Base-by-base conservation (phyloP, 92 coral and sea anemone genomes). In the Virgularia gustaviana region DNA sequence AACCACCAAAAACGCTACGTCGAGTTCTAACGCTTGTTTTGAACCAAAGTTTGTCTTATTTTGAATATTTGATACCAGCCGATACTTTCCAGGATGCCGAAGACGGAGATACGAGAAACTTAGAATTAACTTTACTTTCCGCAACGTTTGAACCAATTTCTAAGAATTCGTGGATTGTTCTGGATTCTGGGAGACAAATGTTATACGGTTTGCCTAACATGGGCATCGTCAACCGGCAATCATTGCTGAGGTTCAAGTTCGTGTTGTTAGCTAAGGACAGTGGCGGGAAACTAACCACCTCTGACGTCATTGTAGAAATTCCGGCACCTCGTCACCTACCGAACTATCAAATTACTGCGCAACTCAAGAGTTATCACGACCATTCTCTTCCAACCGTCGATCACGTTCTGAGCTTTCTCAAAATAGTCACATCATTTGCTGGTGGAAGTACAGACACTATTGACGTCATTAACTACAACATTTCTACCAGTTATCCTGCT, bases 181-280 rank as follows among this genome's bases (percentile, higher is more conserved):
- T 78, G 33, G 65, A 78, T 19, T 15, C 67, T 32, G 49, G 51
- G 39, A 61, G 22, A 7, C 86, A 85, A 53, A 59, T 42, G 47
- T 59, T 82, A 2, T 73, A 65, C 49, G 85, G 83, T 36, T 67
- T 78, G 38, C 65, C 70, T 42, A 37, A 53, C 57, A 33, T 33
- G 33, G 59, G 10, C 43, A 41, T 41, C 18, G 22, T 36, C 39
- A 36, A 31, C 18, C 24, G 61, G 23, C 76, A 78, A 51, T 70
- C 76, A n/a, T 1, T 38, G 27, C 49, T 13, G 15, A 64, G 82
- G 36, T 78, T 42, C 13, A 65, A 68, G 19, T 78, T 54, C 35
- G 58, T 78, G 27, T 64, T 78, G 47, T 41, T 39, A 31, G 82
- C 76, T 43, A 36, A 35, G 55, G 82, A 78, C 64, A 78, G 82